Base-by-base conservation (phyloP, 2,888 invertebrate genomes). In the Melanostoma mellinum region DNA sequence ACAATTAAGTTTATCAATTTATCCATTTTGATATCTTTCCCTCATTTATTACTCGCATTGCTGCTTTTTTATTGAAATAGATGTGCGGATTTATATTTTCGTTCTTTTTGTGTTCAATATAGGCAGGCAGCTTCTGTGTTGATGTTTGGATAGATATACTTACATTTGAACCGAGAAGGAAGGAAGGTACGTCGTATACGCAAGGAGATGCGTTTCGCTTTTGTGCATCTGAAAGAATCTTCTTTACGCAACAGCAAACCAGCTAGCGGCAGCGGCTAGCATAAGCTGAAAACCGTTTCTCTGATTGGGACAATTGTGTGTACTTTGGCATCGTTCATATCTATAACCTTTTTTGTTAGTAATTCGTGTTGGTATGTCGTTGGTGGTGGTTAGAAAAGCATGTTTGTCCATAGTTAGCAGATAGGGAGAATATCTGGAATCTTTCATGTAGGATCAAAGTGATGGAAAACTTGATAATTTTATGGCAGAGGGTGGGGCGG, bases 1-100 rank as follows among this genome's bases (percentile, higher is more conserved):
- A 85, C 85, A 80, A 85, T 85, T 85, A 85, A 80, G 85, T 85
- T 85, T 85, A 85, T 85, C 85, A 85, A 85, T 85, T 85, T 85
- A 85, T 85, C 85, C 85, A 76, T 80, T 80, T 85, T 85, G 79
- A 85, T 80, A 85, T 85, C 79, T 85, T 75, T 80, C 61, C 80
- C 74, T 85, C 85, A 85, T 72, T 85, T 80, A 85, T 85, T 80
- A 80, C 75, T 85, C 72, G 79, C 75, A 52, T 46, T 79, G 74
- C 58, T 48, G 55, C 3, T 61, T 48, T 38, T 46, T 61, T 71
- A 84, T 75, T 79, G 79, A 78, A 78, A 82, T 82, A 78, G 82
- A 78, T 69, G 78, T 69, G 78, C 63, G 73, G 58, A 82, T 40
- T 78, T 73, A 56, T 67, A 63, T 73, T 77, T 73, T 52, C 38